Percentiles rank a stretch among this genome's conserved stretches.
These are phyloP conservation scores for Rhineura floridana DNA, from an alignment of 2,113 vertebrate species.

Conservation along the genomic window DNA sequence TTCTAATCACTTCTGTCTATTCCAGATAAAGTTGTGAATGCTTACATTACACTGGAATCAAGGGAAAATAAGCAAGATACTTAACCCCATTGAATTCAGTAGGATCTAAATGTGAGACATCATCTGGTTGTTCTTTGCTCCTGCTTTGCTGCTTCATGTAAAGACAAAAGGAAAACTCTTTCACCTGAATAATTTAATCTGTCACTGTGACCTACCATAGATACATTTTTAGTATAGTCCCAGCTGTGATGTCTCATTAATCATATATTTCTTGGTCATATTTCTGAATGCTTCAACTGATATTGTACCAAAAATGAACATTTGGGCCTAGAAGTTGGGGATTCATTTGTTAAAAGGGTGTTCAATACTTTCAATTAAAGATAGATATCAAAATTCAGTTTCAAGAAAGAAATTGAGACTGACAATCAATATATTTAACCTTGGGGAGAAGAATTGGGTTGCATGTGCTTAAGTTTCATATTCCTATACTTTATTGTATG, in stretches of 20 bases:
- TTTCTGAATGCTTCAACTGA: background rate
- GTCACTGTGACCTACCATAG: background rate
- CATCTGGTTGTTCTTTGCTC: background rate
- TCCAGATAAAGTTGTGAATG: background rate
- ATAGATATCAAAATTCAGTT: constrained; percentile 4
- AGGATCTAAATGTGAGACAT: background rate
- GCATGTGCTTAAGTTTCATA: rapidly evolving
- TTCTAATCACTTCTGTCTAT: background rate
- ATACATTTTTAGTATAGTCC: background rate
- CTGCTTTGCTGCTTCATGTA: background rate
- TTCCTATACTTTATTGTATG: constrained; percentile 34
- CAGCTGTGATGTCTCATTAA: constrained; percentile 12
- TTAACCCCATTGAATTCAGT: background rate
- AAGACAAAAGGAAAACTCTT: constrained; percentile 3
- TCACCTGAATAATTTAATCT: background rate
- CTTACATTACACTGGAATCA: background rate
- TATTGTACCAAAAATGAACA: background rate
- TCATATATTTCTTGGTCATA: background rate
- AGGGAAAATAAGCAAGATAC: background rate
- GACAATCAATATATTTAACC: background rate
- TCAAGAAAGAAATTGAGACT: constrained; percentile 4
- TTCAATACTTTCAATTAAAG: background rate
- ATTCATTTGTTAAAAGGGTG: constrained; percentile 25
- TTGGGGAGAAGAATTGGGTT: constrained; percentile 1
- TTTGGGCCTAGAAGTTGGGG: background rate